A percentile compares a stretch with the other conserved stretches of the same genome.
These are phyloP conservation scores for Tringa solitaria DNA, from an alignment of 2,113 vertebrate genomes.

Conservation along the genomic window DNA sequence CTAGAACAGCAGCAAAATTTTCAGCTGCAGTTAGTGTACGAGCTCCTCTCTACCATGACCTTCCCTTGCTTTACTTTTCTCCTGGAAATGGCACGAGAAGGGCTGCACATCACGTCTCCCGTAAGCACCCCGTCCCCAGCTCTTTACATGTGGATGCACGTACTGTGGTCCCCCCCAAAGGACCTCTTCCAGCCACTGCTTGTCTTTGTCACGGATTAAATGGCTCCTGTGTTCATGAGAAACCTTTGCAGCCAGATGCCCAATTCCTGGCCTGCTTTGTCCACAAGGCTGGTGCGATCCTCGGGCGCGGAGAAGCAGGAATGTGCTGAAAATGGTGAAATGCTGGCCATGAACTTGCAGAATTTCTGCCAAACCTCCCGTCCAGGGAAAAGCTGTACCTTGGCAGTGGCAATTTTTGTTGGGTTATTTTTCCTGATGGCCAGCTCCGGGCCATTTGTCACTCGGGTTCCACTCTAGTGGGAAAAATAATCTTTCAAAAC, in stretches of 20 bases:
- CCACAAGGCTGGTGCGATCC: background rate
- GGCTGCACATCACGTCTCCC: background rate
- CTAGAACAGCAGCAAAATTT: background rate
- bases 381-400: background rate
- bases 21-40: background rate
- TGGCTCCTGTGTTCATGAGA: background rate
- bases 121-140: no score
- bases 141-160: background rate
- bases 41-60: background rate
- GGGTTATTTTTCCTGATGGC: background rate
- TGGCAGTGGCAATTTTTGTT: background rate
- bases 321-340: slow-evolving; percentile 22
- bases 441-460: background rate
- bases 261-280: background rate
- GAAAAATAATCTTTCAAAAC: background rate
- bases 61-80: background rate
- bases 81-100: background rate
- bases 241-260: background rate
- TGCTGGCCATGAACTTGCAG: background rate
- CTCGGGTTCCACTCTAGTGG: background rate
- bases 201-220: background rate
- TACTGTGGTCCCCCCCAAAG: background rate
- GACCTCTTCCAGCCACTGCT: background rate
- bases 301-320: background rate
- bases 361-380: background rate